Base-by-base conservation (phyloP, 2,888 invertebrate species). In the Epinotia ramella region DNA sequence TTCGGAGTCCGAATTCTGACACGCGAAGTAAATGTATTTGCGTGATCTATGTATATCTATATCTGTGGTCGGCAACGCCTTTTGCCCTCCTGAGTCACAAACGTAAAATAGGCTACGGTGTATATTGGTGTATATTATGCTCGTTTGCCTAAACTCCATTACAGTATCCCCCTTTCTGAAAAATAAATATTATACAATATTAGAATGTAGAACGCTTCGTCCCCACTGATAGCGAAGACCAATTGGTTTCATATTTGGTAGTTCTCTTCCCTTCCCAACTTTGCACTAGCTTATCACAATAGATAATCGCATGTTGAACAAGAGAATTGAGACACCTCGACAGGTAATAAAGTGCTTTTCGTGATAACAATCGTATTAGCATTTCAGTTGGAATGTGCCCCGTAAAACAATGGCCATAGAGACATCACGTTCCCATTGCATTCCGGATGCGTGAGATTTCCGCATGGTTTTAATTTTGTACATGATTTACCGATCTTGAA, bases 401-500 rank as follows among this genome's bases (percentile, higher is more conserved):
- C 62, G 49, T 33, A 57, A 71, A n/a, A 76, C 89, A 90, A 90
- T 88, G 46, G 16, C 59, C 1, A 16, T 46, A 80, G 85, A 83
- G 86, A 87, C 83, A 84, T 82, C 82, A 53, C 84, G 83, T 86
- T 88, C 88, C 80, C 86, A 87, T 79, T 81, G 82, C 85, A 89
- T 89, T 89, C 87, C 86, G 82, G 83, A 83, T 84, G 82, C 78
- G 77, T 78, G 78, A 71, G 78, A 81, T 77, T 83, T 84, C 84
- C 82, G 82, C 78, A 78, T 80, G 76, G 79, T 77, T 74, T 28
- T 66, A 20, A 78, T 76, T 62, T 62, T 66, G 57, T 65, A 28
- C 18, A 20, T 33, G 46, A 46, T 67, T 62, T n/a, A 57, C n/a
- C 65, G 40, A 44, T 72, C 60, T 69, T 59, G 59, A 46, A 13